These are phyloP conservation scores for Meiosimyza decipiens DNA, from an alignment of 2,888 invertebrate species.

Conservation along the genomic window DNA sequence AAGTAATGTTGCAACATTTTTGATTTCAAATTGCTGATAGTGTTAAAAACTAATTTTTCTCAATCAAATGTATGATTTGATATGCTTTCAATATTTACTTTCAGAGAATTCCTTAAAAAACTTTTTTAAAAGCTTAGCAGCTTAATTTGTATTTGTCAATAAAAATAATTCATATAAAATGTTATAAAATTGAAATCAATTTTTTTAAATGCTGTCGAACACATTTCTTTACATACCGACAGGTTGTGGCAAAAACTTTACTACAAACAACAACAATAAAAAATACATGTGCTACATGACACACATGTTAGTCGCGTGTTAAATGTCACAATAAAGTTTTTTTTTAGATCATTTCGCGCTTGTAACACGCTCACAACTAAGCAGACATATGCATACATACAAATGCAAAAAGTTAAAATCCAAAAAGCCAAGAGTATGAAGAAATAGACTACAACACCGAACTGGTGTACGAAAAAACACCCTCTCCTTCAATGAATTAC, in stretches of 20 bases:
- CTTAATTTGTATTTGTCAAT: too few species aligned
- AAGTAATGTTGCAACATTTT: too few species aligned
- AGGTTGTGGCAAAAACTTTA: background rate
- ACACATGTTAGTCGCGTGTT: conserved; percentile 23
- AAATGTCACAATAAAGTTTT: conserved; percentile 29
- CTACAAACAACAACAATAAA: background rate
- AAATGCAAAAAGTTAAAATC: background rate
- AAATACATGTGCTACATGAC: conserved; percentile 14
- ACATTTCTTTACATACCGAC: conserved; percentile 29
- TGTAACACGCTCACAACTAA: background rate
- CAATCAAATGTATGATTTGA: too few species aligned
- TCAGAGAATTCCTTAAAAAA: too few species aligned
- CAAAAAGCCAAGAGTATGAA: background rate
- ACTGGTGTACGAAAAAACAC: conserved; percentile 5
- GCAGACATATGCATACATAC: background rate
- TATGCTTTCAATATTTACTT: too few species aligned
- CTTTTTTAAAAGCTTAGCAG: too few species aligned
- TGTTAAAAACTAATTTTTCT: too few species aligned
- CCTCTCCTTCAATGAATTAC: conserved; percentile 8
- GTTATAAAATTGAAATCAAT: conserved; percentile 38
- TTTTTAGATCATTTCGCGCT: conserved; percentile 11
- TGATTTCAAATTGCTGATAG: too few species aligned
- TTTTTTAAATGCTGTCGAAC: conserved; percentile 32
- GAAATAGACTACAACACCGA: background rate
- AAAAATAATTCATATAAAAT: too few species aligned